Evolutionary conservation across 2,888 invertebrate genomes (phyloP), one percentile per base, ranked within the genome.

Genomic region (Odontocolon sp.): DNA sequence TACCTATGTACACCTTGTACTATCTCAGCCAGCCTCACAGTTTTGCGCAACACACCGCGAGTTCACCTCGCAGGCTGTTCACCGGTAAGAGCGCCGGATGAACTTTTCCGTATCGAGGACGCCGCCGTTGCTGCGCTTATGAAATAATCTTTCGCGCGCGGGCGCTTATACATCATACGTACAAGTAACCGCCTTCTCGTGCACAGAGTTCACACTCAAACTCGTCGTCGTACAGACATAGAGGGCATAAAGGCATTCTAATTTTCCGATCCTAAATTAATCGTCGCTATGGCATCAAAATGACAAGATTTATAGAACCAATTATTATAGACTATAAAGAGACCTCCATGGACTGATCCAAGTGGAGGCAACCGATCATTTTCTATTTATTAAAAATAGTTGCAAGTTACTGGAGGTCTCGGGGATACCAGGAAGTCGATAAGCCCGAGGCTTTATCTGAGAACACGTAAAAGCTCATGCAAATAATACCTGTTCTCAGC

Each of bases 41-140:
- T 59, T 80, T 85, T 87, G 82, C 86, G 86, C 84, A 85, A 87
- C 54, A 21, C 45, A 57, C 69, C 33, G 66, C 78, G 81, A 79
- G 83, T 81, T 81, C 81, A 81, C 80, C 67, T 69, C 57, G 42
- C 56, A 56, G 38, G 71, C 63, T 50, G 59, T 56, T 33, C 38
- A 73, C 77, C 78, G 78, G 80, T 71, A 84, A 80, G 83, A 56
- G 42, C 61, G 71, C 71, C 81, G 82, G 85, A 85, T 87, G 86
- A 85, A 87, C 87, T 87, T 87, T 87, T 87, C 87, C 87, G 83
- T 85, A 87, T 87, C 84, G 87, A 81, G 87, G 84, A 87, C 85
- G 86, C 59, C 47, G 61, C 40, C 61, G 68, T 45, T 31, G 45
- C 36, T 21, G 6, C 56, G 63, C 86, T 88, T 87, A 85, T 86